These are phyloP conservation scores for Choreutis nemorana DNA, from an alignment of 2,888 invertebrate species.

Conservation along the genomic window DNA sequence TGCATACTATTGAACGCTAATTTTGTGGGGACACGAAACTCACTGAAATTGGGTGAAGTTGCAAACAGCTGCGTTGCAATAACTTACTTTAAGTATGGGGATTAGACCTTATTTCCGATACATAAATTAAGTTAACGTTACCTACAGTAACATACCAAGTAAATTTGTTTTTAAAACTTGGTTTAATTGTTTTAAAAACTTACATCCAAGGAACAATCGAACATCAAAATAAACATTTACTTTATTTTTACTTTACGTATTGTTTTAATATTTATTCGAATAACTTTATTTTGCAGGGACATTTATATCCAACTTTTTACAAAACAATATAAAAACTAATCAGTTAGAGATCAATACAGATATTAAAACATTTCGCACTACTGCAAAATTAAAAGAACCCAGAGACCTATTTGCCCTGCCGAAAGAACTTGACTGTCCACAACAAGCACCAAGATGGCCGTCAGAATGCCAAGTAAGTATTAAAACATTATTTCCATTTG, in stretches of 20 bases:
- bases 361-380: constrained; percentile 68
- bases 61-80: too few relatives aligned
- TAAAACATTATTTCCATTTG: neutral
- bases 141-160: too few relatives aligned
- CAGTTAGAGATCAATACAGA: constrained; percentile 75
- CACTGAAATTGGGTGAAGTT: too few relatives aligned
- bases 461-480: constrained; percentile 83
- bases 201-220: too few relatives aligned
- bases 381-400: constrained; percentile 73
- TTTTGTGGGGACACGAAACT: too few relatives aligned
- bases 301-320: constrained; percentile 70
- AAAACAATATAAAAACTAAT: constrained; percentile 72
- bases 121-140: too few relatives aligned
- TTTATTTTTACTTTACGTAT: too few relatives aligned
- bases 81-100: too few relatives aligned
- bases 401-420: constrained; percentile 76
- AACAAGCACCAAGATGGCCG: constrained; percentile 87
- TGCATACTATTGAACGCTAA: too few relatives aligned
- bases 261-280: neutral
- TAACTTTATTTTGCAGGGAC: constrained; percentile 42
- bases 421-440: constrained; percentile 74
- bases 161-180: neutral
- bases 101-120: too few relatives aligned
- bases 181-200: too few relatives aligned
- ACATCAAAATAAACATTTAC: too few relatives aligned